Evolutionary conservation across 2,797 vertebrate genomes (phyloP).

Genomic region (Manis javanica): DNA sequence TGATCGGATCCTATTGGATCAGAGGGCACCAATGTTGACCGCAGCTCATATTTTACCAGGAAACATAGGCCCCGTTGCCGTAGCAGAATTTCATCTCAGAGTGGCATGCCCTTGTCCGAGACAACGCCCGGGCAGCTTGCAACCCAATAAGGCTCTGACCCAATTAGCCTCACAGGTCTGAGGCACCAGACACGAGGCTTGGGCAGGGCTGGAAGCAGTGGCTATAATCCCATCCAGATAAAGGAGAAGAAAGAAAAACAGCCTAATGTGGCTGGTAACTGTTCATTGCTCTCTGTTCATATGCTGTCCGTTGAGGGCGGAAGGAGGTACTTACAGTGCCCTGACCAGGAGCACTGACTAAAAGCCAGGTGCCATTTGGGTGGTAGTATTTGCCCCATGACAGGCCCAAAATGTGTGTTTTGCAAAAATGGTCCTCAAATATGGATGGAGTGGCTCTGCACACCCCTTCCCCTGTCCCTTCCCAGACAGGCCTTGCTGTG

Average conservation of each 20-base stretch:
- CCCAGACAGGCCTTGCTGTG: too few relatives aligned
- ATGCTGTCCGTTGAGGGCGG: background rate
- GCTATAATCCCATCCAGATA: background rate
- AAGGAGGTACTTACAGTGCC: background rate
- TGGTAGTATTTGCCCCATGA: background rate
- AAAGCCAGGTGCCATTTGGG: background rate
- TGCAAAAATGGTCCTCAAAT: background rate
- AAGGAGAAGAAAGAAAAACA: background rate
- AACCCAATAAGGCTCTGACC: constrained; percentile 23
- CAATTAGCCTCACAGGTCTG: background rate
- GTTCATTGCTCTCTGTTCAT: background rate
- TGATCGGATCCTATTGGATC: background rate
- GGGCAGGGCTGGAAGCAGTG: background rate
- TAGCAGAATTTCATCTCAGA: constrained; percentile 37
- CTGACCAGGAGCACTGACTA: background rate
- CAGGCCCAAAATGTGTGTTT: background rate
- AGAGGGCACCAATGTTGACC: background rate
- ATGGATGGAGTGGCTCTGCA: background rate
- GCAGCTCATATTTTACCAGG: constrained; percentile 35
- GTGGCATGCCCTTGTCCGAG: constrained; percentile 3
- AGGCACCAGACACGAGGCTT: background rate
- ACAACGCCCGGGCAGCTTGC: background rate
- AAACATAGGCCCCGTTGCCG: background rate
- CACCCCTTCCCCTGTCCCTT: background rate
- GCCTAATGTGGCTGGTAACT: background rate